Conservation (phyloP, 2,797 vertebrate species). For the Leptatherina wallacei region DNA sequence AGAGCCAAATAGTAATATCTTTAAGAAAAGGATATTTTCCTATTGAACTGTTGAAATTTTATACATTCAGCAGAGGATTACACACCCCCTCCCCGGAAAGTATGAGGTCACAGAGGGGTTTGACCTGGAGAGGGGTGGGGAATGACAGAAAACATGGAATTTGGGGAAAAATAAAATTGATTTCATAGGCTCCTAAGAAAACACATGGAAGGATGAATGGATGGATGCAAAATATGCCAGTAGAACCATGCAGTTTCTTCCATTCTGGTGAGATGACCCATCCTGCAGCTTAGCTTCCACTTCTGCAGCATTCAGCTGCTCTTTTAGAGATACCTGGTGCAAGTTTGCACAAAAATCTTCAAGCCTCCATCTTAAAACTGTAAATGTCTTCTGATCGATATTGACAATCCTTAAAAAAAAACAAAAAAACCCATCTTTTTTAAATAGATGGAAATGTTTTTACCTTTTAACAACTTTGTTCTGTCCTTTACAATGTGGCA, state of each 20-base stretch:
- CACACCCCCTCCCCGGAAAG: no score
- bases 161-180: no score
- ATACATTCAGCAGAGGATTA: no score
- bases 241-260: conserved; percentile 38
- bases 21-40: no score
- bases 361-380: background rate
- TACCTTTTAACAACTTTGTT: conserved; percentile 15
- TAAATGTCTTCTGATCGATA: conserved; percentile 50
- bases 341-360: background rate
- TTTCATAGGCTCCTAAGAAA: no score
- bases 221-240: no score
- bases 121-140: no score
- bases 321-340: conserved; percentile 44
- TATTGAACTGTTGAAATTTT: no score
- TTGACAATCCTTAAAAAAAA: background rate
- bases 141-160: no score
- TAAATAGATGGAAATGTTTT: conserved; percentile 49
- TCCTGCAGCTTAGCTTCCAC: conserved; percentile 42
- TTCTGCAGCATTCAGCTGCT: conserved; percentile 63
- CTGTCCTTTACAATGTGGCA: conserved; percentile 25
- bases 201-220: no score
- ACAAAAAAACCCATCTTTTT: conserved; percentile 7
- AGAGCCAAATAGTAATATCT: no score
- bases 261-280: conserved; percentile 63
- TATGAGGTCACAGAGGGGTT: no score